phyloP scores from a whole-genome alignment of 2,113 vertebrate genomes.

The Turdus rufiventris region DNA sequence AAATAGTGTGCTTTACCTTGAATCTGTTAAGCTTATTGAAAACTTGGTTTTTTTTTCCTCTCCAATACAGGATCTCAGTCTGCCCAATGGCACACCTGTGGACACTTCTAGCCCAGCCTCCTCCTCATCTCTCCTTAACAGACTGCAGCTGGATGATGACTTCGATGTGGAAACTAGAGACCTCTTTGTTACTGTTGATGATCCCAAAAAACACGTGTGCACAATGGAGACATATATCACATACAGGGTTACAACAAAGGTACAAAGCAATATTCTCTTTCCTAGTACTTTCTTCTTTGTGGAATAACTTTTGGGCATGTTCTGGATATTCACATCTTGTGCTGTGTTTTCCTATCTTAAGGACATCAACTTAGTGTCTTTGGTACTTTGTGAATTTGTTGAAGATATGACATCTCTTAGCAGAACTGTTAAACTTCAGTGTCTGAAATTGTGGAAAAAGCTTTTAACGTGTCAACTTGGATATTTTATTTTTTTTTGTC shows the following conservation, averaged over 20 bases:
- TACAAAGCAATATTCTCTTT: conserved; percentile 35
- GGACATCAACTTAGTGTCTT: neutral
- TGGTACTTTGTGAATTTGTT: neutral
- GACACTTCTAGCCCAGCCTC: conserved; percentile 91
- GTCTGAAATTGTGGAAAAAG: neutral
- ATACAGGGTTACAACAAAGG: conserved; percentile 94
- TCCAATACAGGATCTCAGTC: conserved; percentile 78
- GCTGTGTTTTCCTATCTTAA: neutral
- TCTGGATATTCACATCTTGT: neutral
- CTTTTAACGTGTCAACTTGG: neutral
- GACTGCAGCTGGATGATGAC: conserved; percentile 92
- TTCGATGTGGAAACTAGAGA: conserved; percentile 89
- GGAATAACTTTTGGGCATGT: neutral
- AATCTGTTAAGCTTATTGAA: neutral
- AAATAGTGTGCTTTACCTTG: neutral
- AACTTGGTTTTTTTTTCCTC: neutral
- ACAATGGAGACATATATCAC: conserved; percentile 99
- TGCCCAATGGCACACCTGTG: conserved; percentile 90
- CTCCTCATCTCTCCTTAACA: conserved; percentile 87
- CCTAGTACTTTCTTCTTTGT: neutral
- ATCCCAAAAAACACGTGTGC: conserved; percentile 96
- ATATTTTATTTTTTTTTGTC: neutral
- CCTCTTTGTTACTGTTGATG: conserved; percentile 95
- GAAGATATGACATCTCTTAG: neutral
- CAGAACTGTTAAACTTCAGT: neutral